phyloP scores from a whole-genome alignment of 2,888 invertebrate genomes.

The Dioctria rufipes region DNA sequence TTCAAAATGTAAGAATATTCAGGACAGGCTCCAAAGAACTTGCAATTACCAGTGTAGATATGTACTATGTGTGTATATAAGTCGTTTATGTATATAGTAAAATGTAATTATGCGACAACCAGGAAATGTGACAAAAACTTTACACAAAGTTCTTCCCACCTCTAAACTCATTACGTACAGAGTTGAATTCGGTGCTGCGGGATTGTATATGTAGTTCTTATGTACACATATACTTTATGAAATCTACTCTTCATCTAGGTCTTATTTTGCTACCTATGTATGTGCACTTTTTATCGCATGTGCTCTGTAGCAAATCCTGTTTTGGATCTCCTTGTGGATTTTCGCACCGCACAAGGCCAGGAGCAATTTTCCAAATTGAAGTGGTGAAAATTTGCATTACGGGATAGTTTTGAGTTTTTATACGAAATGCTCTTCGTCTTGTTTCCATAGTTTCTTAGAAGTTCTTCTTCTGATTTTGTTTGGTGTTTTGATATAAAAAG shows the following conservation, averaged over 20 bases:
- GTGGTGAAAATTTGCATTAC: slow-evolving; percentile 56
- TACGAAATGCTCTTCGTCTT: too few species aligned
- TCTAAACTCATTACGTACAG: slow-evolving; percentile 18
- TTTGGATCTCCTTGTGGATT: background rate
- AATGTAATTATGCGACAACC: too few species aligned
- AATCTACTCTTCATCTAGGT: slow-evolving; percentile 1
- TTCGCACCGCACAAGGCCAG: slow-evolving; percentile 24
- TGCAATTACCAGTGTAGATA: too few species aligned
- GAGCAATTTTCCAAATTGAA: slow-evolving; percentile 59
- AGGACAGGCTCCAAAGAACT: too few species aligned
- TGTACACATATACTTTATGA: too few species aligned
- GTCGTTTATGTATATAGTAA: too few species aligned
- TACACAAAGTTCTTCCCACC: background rate
- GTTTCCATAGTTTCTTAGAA: too few species aligned
- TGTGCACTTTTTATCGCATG: slow-evolving; percentile 5
- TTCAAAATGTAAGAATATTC: too few species aligned
- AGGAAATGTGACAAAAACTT: slow-evolving; percentile 5
- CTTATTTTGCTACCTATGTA: background rate
- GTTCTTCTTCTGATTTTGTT: too few species aligned
- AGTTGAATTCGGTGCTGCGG: slow-evolving; percentile 7
- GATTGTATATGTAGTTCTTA: too few species aligned
- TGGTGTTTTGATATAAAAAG: too few species aligned
- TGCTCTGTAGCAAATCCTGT: background rate
- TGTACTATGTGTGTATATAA: too few species aligned
- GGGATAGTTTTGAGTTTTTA: slow-evolving; percentile 43